phyloP scores from a whole-genome alignment of 1,140 invertebrate genomes.

The Ceratina calcarata region DNA sequence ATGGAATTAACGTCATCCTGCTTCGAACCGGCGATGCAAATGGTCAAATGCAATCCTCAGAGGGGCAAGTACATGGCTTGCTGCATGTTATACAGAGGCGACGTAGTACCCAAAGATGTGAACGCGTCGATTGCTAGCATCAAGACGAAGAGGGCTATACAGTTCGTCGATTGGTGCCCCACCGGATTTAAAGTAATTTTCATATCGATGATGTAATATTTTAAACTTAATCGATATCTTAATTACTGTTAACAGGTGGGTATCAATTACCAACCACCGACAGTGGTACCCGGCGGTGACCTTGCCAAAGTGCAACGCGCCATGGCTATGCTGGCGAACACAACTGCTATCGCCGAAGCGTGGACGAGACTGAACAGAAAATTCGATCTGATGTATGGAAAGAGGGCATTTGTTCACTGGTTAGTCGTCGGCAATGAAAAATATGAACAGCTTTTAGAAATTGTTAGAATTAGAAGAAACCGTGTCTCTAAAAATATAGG shows the following conservation, averaged over 20 bases:
- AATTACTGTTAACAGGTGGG: slow-evolving; percentile 75
- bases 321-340: slow-evolving; percentile 93
- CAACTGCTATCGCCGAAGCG: slow-evolving; percentile 92
- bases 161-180: slow-evolving; percentile 85
- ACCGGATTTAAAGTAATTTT: slow-evolving; percentile 82
- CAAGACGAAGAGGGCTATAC: slow-evolving; percentile 85
- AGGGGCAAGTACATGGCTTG: slow-evolving; percentile 82
- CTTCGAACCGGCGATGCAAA: slow-evolving; percentile 88
- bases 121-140: slow-evolving; percentile 89
- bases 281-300: slow-evolving; percentile 89
- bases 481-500: too few species aligned
- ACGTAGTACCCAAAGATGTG: slow-evolving; percentile 86
- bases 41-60: slow-evolving; percentile 77
- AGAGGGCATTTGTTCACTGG: slow-evolving; percentile 84
- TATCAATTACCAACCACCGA: slow-evolving; percentile 93
- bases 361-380: slow-evolving; percentile 86
- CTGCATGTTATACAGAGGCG: slow-evolving; percentile 84
- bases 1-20: slow-evolving; percentile 88
- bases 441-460: neutral
- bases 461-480: too few species aligned
- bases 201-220: neutral
- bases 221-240: neutral
- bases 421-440: slow-evolving; percentile 61
- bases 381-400: slow-evolving; percentile 83
- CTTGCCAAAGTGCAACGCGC: slow-evolving; percentile 92